These are phyloP conservation scores for Thryonomys swinderianus DNA, from an alignment of 2,113 vertebrate genomes.

Conservation along the genomic window DNA sequence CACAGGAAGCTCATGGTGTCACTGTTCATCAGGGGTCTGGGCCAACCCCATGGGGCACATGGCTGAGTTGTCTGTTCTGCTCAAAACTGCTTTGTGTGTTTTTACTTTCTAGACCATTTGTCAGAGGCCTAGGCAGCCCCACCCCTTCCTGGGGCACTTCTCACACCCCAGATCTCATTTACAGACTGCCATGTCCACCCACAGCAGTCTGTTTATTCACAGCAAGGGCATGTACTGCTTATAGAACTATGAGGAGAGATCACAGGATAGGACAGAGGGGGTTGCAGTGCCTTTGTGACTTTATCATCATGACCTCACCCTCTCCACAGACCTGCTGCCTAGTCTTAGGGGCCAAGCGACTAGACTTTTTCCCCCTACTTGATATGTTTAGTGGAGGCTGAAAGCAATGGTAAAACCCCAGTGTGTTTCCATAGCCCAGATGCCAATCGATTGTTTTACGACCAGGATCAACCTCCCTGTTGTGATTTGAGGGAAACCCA, in stretches of 20 bases:
- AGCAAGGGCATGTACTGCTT: neutral
- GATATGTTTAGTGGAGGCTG: neutral
- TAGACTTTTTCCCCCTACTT: neutral
- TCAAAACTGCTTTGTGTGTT: neutral
- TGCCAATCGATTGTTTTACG: neutral
- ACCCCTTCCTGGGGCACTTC: neutral
- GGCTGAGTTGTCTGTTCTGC: neutral
- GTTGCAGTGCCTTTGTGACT: slow-evolving; percentile 2
- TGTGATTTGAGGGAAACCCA: slow-evolving; percentile 53
- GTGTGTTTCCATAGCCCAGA: neutral
- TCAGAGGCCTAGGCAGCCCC: neutral
- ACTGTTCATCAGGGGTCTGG: neutral
- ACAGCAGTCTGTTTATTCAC: neutral
- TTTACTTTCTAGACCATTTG: neutral
- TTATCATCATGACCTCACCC: neutral
- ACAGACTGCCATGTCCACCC: neutral
- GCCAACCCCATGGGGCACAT: neutral
- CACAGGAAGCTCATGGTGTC: neutral
- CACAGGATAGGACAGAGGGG: neutral
- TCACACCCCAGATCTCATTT: neutral
- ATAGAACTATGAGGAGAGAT: neutral
- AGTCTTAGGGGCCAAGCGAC: neutral
- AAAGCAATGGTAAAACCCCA: neutral
- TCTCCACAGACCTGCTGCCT: neutral
- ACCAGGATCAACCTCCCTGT: neutral